Base-by-base conservation (phyloP, 2,797 vertebrate genomes). In the Pseudochaenichthys georgianus region DNA sequence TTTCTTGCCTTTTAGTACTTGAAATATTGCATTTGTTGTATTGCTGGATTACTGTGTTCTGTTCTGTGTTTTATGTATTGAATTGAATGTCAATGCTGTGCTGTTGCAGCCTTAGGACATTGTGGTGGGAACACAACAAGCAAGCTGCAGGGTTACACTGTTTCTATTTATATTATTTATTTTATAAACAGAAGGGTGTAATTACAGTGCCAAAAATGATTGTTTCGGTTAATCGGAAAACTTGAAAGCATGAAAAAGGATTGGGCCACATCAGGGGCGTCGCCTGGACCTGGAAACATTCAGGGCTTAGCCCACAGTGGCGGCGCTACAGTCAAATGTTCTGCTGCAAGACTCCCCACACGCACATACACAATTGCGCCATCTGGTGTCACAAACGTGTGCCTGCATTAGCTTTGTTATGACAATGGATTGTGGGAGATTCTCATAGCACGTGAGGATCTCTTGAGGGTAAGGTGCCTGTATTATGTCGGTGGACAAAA, bases 181-280 rank as follows among this genome's bases (percentile, higher is more conserved):
- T 70, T 43, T 38, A 17, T 10, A 51, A 81, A 81, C 55, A 75
- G 77, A 69, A 76, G 50, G 62, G 54, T 78, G 42, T 42, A 68
- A 85, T 83, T 73, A 59, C 62, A 69, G 57, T 64, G 46, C 45
- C 73, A 51, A 71, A 46, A 54, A 48, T 51, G 16, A 64, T 38
- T 78, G 54, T 73, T 63, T 53, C 45, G 23, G 57, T 47, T 65
- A 61, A 71, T 75, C 13, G 5, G 5, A 19, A 23, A 63, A 55
- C 7, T 72, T 41, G 31, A 61, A 43, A 38, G 13, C 43, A 34
- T 48, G 23, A 62, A 46, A 38, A 60, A n/a, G 9, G 42, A 60
- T 17, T 70, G 42, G 63, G 46, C 4, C 41, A 57, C 38, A 48
- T 23, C 23, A 23, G 23, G 23, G 23, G 23, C 23, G 23, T 23